Base-by-base conservation (phyloP, 2,113 vertebrate genomes). In the Mus spicilegus region DNA sequence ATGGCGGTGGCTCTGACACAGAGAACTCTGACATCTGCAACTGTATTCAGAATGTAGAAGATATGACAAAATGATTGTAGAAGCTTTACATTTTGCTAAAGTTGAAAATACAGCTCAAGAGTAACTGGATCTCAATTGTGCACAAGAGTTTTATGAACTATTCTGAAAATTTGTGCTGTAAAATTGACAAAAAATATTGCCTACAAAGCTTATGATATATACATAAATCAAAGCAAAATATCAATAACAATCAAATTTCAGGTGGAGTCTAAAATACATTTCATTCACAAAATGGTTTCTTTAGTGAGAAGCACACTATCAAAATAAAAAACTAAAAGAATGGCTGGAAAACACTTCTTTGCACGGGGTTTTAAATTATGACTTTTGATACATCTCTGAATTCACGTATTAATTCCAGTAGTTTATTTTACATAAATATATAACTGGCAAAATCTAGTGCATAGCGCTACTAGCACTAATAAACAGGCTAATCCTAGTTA, bases 221-320 rank as follows among this genome's bases (percentile, higher is more conserved):
- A 87, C 10, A 75, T 10, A 51, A 95, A 87, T 91, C 61, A 95
- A 87, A 49, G 49, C 2, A 95, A 87, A 73, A 75, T 20, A 77
- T 69, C 39, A 54, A 78, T 33, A 61, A 91, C 54, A 81, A 95
- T 81, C 4, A 82, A 77, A 89, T 87, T 94, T 93, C 65, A 90
- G 26, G 24, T 90, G 39, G 91, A 80, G 93, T 86, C 76, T 73
- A 93, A 93, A 67, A 65, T 5, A 87, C 1, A 84, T 1, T 65
- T 65, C 87, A 95, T 63, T 86, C n/a, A 92, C 70, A 86, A 93
- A 39, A 90, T 42, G 73, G 3, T 36, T 88, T 90, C 56, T 76
- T 7, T 80, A 33, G 94, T n/a, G 2, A 22, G 88, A 92, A 96
- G 72, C 1, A 88, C 6, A 67, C 13, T 87, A 65, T 11, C 24